Percentiles rank a stretch among this genome's conserved stretches.
These are phyloP conservation scores for Dipodomys merriami DNA, from an alignment of 2,113 vertebrate species.

Conservation along the genomic window DNA sequence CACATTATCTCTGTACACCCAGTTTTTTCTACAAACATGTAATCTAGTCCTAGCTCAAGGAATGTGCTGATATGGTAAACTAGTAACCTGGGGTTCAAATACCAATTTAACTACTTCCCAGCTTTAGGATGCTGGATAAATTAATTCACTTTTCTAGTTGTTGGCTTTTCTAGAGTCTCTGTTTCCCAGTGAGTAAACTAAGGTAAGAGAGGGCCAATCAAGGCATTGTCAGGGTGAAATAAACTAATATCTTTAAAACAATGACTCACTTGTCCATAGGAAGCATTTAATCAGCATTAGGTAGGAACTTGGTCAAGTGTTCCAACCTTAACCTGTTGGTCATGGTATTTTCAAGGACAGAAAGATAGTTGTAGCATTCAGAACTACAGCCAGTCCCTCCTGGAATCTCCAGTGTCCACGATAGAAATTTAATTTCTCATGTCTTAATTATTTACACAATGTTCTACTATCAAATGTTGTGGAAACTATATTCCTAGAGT, in stretches of 20 bases:
- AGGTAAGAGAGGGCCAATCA: neutral
- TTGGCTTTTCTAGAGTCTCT: neutral
- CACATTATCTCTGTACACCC: neutral
- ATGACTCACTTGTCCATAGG: neutral
- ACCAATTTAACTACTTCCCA: neutral
- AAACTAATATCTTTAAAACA: neutral
- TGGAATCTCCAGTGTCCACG: neutral
- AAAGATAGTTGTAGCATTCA: neutral
- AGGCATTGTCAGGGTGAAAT: neutral
- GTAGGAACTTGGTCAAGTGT: neutral
- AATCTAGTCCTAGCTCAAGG: neutral
- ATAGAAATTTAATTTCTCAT: neutral
- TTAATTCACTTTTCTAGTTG: neutral
- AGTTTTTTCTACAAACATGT: neutral
- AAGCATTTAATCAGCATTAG: neutral
- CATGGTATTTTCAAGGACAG: neutral
- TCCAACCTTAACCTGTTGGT: neutral
- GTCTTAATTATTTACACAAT: slow-evolving; percentile 34
- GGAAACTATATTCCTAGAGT: neutral
- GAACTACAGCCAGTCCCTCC: neutral
- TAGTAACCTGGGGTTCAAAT: neutral
- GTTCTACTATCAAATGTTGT: neutral
- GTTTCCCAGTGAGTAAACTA: slow-evolving; percentile 9
- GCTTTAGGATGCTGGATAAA: neutral
- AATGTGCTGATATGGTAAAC: neutral